Base-by-base conservation (phyloP, 1,140 invertebrate genomes). In the Drosophila teissieri region DNA sequence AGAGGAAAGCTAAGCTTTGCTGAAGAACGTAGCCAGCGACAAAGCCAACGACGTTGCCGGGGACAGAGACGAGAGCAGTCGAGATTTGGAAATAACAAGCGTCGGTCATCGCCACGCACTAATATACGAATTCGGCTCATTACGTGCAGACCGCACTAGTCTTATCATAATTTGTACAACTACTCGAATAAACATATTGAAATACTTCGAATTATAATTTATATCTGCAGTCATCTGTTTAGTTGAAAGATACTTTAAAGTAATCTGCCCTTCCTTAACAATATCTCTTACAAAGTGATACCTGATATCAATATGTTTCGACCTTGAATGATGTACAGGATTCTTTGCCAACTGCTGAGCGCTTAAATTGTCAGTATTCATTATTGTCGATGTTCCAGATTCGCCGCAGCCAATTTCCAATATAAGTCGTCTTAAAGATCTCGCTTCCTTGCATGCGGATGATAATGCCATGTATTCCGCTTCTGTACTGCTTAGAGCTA, bases 261-360 rank as follows among this genome's bases (percentile, higher is more conserved):
- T 8, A 45, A 57, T 24, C 27, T 57, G 40, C 24, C 42, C 40
- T 31, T 57, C 24, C 17, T 22, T 34, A 8, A 57, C 17, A 19
- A 45, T 5, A 11, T 57, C 10, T 44, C 24, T 7, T 15, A 57
- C 27, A 44, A 57, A 22, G 14, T 57, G 55, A 31, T 46, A 45
- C 17, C 44, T 4, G 12, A 57, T 57, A n/a, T 57, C 24, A 45
- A 34, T 40, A 19, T 45, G 55, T 12, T 53, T 63, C 3, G 39
- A 40, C n/a, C 31, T 53, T n/a, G 17, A 52, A 53, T 63, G 49
- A 12, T 63, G 37, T 6, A 63, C 40, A 12, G 49, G 60, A 17
- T 65, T 65, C 34, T 14, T 64, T 11, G 62, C 14, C 24, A 37
- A 19, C 31, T 45, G n/a, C 31, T 63, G 49, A 4, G 49, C 40